Evolutionary conservation across 2,113 vertebrate species (phyloP).

Genomic region (Hucho hucho): DNA sequence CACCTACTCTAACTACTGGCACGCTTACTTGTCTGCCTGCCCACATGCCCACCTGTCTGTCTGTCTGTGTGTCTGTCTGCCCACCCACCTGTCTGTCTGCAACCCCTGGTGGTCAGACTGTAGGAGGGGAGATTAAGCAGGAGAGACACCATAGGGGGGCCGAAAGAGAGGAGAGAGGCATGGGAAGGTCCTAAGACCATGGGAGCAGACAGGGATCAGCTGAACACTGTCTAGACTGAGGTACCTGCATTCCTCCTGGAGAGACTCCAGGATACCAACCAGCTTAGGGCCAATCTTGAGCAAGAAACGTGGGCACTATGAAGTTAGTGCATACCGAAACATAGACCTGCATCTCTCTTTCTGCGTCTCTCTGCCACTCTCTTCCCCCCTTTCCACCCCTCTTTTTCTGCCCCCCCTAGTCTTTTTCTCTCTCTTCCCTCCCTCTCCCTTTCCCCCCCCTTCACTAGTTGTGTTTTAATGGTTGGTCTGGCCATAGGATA

Average conservation of each 20-base stretch:
- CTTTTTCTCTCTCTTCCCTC: neutral
- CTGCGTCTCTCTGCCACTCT: neutral
- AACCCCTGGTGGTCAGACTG: too few relatives aligned
- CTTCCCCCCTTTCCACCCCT: neutral
- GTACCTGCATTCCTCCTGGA: slow-evolving; percentile 51
- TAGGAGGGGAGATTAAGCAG: neutral
- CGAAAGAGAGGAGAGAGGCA: neutral
- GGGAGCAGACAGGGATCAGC: slow-evolving; percentile 58
- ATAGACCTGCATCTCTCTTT: neutral
- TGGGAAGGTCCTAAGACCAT: slow-evolving; percentile 10
- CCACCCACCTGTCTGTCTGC: neutral
- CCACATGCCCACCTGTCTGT: neutral
- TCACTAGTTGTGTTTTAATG: slow-evolving; percentile 19
- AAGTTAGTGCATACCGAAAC: neutral
- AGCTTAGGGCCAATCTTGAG: slow-evolving; percentile 35
- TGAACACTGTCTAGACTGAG: slow-evolving; percentile 62
- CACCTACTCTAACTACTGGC: neutral
- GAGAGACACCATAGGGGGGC: neutral
- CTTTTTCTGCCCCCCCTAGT: neutral
- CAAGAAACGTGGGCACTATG: slow-evolving; percentile 30
- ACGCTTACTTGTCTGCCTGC: neutral
- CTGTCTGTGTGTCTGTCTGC: neutral
- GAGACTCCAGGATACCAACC: slow-evolving; percentile 32
- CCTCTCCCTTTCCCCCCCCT: neutral
- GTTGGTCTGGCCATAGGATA: slow-evolving; percentile 36